Percentiles rank a stretch among this genome's conserved stretches.
These are phyloP conservation scores for Tiliacea aurago DNA, from an alignment of 2,888 invertebrate genomes.

Conservation along the genomic window DNA sequence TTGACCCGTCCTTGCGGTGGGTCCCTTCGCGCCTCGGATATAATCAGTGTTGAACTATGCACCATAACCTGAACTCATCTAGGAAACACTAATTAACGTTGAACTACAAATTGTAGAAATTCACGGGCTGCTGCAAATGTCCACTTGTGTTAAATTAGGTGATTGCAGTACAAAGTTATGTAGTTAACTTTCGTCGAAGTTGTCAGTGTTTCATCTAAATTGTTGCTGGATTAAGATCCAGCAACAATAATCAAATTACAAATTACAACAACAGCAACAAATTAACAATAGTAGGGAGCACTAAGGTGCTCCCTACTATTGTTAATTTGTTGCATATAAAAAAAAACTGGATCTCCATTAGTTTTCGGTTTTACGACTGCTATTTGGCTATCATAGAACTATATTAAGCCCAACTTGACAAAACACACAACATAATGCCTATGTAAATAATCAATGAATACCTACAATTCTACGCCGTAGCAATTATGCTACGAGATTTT, in stretches of 20 bases:
- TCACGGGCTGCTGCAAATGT: slow-evolving; percentile 45
- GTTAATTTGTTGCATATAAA: not conserved
- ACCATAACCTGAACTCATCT: slow-evolving; percentile 58
- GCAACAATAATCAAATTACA: too few relatives aligned
- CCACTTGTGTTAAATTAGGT: slow-evolving; percentile 54
- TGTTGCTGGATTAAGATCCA: not conserved
- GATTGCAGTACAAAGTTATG: slow-evolving; percentile 45
- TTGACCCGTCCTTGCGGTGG: slow-evolving; percentile 71
- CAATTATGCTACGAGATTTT: not conserved
- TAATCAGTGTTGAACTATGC: slow-evolving; percentile 77
- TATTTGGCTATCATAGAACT: not conserved
- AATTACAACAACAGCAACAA: too few relatives aligned
- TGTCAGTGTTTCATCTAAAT: not conserved
- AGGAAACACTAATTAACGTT: slow-evolving; percentile 64
- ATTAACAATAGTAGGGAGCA: too few relatives aligned
- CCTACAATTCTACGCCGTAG: not conserved
- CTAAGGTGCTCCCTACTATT: not conserved
- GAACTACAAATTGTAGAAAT: slow-evolving; percentile 59
- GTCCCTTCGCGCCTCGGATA: slow-evolving; percentile 72
- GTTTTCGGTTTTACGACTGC: not conserved
- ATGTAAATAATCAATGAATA: not conserved
- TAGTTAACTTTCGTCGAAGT: slow-evolving; percentile 20
- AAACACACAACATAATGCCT: too few relatives aligned
- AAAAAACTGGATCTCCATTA: not conserved
- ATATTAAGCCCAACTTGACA: not conserved